phyloP scores from a whole-genome alignment of 2,113 vertebrate species.

The Australoheros scitulus region DNA sequence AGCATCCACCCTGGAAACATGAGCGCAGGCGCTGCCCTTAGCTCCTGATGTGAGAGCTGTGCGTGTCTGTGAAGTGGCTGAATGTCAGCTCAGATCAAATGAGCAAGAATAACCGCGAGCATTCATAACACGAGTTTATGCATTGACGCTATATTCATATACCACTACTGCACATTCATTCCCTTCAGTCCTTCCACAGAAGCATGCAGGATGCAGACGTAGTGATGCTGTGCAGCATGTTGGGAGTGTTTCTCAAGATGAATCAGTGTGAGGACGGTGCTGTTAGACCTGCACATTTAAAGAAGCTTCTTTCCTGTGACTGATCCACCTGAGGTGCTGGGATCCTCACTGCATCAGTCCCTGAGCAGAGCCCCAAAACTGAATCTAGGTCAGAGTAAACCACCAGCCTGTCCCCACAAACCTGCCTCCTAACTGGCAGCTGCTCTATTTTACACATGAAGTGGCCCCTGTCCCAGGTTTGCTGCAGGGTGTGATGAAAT shows the following conservation, averaged over 20 bases:
- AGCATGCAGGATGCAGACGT: neutral
- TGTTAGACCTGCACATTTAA: neutral
- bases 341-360: neutral
- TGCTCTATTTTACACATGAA: neutral
- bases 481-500: neutral
- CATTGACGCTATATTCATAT: neutral
- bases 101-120: neutral
- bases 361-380: neutral
- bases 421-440: neutral
- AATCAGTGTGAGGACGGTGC: too few species aligned
- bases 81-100: neutral
- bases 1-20: neutral
- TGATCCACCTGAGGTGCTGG: neutral
- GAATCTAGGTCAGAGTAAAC: conserved; percentile 10
- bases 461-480: neutral
- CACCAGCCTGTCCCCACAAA: neutral
- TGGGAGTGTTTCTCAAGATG: too few species aligned
- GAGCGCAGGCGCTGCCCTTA: neutral
- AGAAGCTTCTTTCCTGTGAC: neutral
- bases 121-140: neutral
- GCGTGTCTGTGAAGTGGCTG: neutral
- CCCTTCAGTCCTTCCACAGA: neutral
- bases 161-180: neutral
- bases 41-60: neutral
- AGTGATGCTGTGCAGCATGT: neutral